These are phyloP conservation scores for Agonopterix subpropinquella DNA, from an alignment of 2,888 invertebrate species.

Conservation along the genomic window DNA sequence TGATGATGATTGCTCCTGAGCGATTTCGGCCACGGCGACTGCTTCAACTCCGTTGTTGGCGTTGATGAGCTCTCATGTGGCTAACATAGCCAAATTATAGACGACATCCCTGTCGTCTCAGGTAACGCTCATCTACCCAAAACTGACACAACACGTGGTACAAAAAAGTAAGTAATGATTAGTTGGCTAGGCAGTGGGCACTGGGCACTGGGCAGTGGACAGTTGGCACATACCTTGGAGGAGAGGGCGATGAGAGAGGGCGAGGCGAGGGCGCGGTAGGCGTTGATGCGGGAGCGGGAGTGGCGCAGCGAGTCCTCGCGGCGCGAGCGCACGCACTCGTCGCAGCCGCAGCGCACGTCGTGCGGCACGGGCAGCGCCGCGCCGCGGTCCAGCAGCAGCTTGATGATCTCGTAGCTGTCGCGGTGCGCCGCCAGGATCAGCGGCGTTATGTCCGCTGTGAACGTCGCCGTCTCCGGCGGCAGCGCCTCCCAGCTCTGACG, in stretches of 20 bases:
- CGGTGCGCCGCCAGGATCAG: slow-evolving; percentile 97
- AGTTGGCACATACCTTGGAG: slow-evolving; percentile 76
- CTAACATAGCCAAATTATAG: too few species aligned
- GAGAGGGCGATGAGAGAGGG: slow-evolving; percentile 97
- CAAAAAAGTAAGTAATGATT: too few species aligned
- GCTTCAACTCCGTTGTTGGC: too few species aligned
- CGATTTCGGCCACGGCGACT: too few species aligned
- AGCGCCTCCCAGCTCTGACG: slow-evolving; percentile 93
- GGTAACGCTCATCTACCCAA: too few species aligned
- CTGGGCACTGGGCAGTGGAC: too few species aligned
- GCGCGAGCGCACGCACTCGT: slow-evolving; percentile 94
- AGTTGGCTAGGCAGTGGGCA: not conserved
- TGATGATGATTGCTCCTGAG: too few species aligned
- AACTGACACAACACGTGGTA: too few species aligned
- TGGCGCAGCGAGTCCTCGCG: slow-evolving; percentile 95
- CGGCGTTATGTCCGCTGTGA: slow-evolving; percentile 98
- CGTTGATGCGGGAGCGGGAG: slow-evolving; percentile 97
- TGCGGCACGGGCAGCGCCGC: slow-evolving; percentile 96
- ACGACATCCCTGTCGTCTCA: too few species aligned
- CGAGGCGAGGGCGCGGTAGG: slow-evolving; percentile 96
- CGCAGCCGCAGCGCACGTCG: slow-evolving; percentile 96
- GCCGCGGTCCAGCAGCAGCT: slow-evolving; percentile 96
- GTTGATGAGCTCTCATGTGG: too few species aligned
- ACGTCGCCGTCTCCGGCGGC: slow-evolving; percentile 93
- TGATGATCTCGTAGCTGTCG: slow-evolving; percentile 99